These are phyloP conservation scores for Eupithecia subumbrata DNA, from an alignment of 2,888 invertebrate species.

Conservation along the genomic window DNA sequence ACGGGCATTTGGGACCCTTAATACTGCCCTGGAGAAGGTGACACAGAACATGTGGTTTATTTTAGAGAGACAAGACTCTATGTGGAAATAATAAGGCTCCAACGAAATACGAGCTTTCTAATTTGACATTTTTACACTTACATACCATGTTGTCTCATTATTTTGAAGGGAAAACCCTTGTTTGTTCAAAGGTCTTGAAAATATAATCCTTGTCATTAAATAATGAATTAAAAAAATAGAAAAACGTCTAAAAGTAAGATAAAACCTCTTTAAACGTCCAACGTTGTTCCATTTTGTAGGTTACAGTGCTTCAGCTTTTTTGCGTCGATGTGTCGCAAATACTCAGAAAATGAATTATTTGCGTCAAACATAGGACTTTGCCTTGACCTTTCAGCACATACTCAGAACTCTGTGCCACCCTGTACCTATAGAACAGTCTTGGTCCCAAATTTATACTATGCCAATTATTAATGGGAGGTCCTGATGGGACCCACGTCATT, in stretches of 20 bases:
- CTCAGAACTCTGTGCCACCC: background rate
- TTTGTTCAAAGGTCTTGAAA: background rate
- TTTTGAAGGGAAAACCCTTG: background rate
- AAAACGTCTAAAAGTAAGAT: too few relatives aligned
- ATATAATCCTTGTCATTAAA: background rate
- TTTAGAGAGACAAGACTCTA: background rate
- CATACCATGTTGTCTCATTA: background rate
- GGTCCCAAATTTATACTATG: conserved; percentile 39
- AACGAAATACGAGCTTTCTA: background rate
- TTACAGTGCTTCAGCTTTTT: too few relatives aligned
- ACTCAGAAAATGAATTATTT: background rate
- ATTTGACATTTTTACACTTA: background rate
- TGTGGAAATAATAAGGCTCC: background rate
- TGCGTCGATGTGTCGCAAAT: background rate
- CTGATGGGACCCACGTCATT: conserved; percentile 41
- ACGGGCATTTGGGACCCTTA: conserved; percentile 34
- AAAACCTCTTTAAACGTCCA: background rate
- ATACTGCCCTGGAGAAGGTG: conserved; percentile 7
- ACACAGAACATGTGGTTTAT: background rate
- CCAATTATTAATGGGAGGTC: conserved; percentile 42
- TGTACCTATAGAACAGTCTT: conserved; percentile 1
- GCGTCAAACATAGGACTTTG: background rate
- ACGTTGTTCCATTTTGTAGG: background rate
- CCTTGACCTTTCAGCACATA: background rate
- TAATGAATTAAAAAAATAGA: background rate